Percentiles rank a stretch among this genome's conserved stretches.
Conservation (phyloP, 2,797 vertebrate genomes). For the Galagoides demidoff region DNA sequence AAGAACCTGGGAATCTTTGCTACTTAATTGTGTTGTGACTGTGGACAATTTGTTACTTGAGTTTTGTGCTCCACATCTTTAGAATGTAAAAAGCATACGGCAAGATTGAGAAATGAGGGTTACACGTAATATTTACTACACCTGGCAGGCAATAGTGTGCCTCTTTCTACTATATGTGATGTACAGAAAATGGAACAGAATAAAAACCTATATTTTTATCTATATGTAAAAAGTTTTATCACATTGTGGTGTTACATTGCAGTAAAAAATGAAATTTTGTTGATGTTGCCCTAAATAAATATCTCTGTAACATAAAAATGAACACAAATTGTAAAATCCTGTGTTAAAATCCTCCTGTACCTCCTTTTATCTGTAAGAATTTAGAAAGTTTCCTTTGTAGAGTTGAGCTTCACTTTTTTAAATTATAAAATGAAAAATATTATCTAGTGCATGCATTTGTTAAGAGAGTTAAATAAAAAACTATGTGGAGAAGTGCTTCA, state of each 20-base stretch:
- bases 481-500: background rate
- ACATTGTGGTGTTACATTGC: background rate
- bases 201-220: conserved; percentile 11
- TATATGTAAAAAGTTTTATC: background rate
- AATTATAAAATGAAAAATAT: conserved; percentile 18
- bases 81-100: background rate
- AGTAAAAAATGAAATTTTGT: conserved; percentile 1
- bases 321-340: background rate
- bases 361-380: background rate
- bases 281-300: background rate
- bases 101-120: background rate
- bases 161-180: background rate
- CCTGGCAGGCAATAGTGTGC: background rate
- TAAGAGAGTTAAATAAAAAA: background rate
- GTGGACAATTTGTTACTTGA: background rate
- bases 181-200: background rate
- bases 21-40: background rate
- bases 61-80: background rate
- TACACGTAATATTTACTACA: background rate
- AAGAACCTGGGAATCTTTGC: background rate
- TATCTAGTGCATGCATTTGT: background rate
- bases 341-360: background rate
- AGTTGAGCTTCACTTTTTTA: background rate
- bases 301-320: background rate
- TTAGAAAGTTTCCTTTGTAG: background rate